These are phyloP conservation scores for Florisuga fusca DNA, from an alignment of 2,797 vertebrate species.

Conservation along the genomic window DNA sequence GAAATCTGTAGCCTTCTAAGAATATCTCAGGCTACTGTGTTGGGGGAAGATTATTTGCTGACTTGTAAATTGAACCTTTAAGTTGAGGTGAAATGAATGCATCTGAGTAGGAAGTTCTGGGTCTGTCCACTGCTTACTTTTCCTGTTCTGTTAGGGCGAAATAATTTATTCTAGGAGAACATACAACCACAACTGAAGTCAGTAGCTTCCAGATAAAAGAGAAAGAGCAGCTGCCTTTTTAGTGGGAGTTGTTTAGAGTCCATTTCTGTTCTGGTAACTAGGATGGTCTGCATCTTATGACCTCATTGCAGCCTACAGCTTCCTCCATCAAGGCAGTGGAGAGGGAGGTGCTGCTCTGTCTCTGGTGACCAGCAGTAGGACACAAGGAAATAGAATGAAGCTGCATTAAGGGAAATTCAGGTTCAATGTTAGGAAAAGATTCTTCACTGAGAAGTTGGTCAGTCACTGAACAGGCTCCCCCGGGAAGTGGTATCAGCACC, in stretches of 20 bases:
- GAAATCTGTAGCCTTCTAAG: neutral
- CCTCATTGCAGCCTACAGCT: fast-evolving
- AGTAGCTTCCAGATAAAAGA: neutral
- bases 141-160: neutral
- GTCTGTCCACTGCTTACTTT: neutral
- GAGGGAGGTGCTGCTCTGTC: neutral
- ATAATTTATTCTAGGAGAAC: neutral
- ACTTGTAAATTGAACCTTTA: neutral
- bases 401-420: neutral
- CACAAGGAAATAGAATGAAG: neutral
- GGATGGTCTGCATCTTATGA: neutral
- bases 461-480: neutral
- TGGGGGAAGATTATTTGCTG: neutral
- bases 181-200: neutral
- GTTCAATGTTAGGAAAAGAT: neutral
- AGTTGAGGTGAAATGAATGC: neutral
- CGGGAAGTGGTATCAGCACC: fast-evolving
- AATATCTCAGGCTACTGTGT: neutral
- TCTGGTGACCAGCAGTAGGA: neutral
- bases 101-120: neutral
- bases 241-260: neutral
- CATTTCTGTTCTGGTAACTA: neutral
- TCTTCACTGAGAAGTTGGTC: neutral
- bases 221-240: neutral
- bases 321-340: neutral